Percentiles rank a stretch among this genome's conserved stretches.
Conservation (phyloP, 2,113 vertebrate genomes). For the Hoplias malabaricus region DNA sequence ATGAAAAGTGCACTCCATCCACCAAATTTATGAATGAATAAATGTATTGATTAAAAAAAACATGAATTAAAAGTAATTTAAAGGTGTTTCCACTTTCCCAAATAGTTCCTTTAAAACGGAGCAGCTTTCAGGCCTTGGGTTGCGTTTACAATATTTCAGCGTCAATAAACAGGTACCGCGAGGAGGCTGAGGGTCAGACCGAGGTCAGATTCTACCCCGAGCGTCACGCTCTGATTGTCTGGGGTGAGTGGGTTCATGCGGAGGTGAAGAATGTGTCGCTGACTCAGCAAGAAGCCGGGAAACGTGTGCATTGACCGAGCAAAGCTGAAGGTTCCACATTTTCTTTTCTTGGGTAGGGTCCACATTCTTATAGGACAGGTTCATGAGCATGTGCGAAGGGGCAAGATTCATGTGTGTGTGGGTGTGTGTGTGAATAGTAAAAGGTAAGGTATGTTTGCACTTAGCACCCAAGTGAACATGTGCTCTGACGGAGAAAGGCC, state of each 20-base stretch:
- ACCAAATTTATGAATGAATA: too few relatives aligned
- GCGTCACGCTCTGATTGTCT: not conserved
- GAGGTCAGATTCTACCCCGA: not conserved
- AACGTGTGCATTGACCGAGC: constrained; percentile 36
- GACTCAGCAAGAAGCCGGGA: constrained; percentile 60
- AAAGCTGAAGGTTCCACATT: constrained; percentile 57
- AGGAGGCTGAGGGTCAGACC: not conserved
- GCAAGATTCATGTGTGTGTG: constrained; percentile 30
- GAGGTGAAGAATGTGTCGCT: constrained; percentile 52
- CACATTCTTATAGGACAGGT: constrained; percentile 68
- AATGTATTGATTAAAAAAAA: too few relatives aligned
- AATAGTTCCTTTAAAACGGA: not conserved
- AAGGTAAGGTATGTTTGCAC: constrained; percentile 64
- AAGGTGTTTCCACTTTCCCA: not conserved
- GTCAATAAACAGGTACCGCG: not conserved
- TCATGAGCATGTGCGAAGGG: constrained; percentile 57
- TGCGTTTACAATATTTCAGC: not conserved
- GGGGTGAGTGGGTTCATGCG: constrained; percentile 1
- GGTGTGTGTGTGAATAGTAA: constrained; percentile 18
- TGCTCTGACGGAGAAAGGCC: not conserved
- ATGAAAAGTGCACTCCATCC: too few relatives aligned
- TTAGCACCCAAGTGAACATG: constrained; percentile 54
- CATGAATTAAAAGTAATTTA: too few relatives aligned
- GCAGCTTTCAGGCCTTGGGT: not conserved
- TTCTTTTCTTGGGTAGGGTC: constrained; percentile 66